Conservation (phyloP, 2,113 vertebrate species). For the Vicugna pacos region DNA sequence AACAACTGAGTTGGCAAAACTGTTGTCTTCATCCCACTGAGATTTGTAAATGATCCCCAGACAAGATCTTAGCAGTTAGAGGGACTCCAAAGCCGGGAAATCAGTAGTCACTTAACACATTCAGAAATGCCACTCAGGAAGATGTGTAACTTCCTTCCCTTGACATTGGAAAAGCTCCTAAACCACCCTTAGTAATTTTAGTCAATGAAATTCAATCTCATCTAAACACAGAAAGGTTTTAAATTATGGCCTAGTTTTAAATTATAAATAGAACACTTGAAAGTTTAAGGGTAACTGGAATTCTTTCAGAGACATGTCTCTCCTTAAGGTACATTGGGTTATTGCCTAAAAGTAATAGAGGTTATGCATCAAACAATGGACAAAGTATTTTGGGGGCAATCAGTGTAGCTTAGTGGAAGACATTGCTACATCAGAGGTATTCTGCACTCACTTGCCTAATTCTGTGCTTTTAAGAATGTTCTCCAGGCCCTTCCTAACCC, state of each 20-base stretch:
- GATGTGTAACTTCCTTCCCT: not conserved
- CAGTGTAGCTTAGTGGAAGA: not conserved
- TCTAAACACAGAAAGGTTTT: not conserved
- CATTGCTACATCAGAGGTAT: not conserved
- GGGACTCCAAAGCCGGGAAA: not conserved
- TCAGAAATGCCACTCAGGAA: not conserved
- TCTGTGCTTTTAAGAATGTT: not conserved
- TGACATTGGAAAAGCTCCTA: not conserved
- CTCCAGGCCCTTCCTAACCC: not conserved
- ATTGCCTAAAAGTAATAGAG: not conserved
- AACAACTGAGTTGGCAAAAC: not conserved
- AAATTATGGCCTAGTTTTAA: slow-evolving; percentile 8
- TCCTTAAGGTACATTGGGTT: slow-evolving; percentile 32
- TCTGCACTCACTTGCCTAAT: not conserved
- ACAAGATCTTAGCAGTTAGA: not conserved
- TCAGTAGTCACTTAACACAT: not conserved
- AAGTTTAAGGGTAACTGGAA: not conserved
- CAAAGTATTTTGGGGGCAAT: not conserved
- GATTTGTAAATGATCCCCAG: not conserved
- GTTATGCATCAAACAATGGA: not conserved
- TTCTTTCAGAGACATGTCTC: not conserved
- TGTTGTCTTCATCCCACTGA: not conserved
- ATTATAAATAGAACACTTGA: not conserved
- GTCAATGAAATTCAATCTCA: not conserved
- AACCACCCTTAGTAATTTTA: not conserved